Conservation (phyloP, 2,797 vertebrate genomes). For the Takifugu ocellatus region DNA sequence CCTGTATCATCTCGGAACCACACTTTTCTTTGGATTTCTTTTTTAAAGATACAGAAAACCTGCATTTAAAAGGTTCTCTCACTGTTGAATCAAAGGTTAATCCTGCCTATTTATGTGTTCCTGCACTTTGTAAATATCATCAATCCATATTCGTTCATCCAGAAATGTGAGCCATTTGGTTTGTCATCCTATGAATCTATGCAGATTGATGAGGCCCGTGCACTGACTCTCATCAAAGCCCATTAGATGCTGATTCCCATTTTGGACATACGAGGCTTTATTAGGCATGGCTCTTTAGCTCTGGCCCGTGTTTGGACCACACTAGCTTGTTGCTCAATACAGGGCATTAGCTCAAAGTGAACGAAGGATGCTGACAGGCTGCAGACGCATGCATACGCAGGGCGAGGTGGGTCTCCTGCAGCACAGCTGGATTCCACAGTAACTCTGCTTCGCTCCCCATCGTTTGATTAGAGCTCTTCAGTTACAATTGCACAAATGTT, state of each 20-base stretch:
- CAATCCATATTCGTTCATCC: slow-evolving; percentile 60
- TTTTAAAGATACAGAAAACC: background rate
- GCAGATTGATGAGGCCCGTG: slow-evolving; percentile 40
- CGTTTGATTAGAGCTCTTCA: slow-evolving; percentile 18
- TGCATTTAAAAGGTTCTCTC: slow-evolving; percentile 23
- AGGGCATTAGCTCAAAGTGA: slow-evolving; percentile 71
- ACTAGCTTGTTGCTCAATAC: slow-evolving; percentile 72
- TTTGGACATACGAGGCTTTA: slow-evolving; percentile 60
- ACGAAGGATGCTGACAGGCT: slow-evolving; percentile 70
- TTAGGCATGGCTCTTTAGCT: slow-evolving; percentile 64
- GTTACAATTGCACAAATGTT: slow-evolving; percentile 15
- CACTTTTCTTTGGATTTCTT: background rate
- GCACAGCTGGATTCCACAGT: slow-evolving; percentile 32
- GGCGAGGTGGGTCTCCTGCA: slow-evolving; percentile 25
- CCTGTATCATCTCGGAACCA: background rate
- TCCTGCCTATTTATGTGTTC: slow-evolving; percentile 13
- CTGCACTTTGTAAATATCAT: slow-evolving; percentile 37
- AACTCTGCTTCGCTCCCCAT: background rate
- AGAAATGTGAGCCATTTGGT: slow-evolving; percentile 41
- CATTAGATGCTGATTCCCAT: slow-evolving; percentile 66
- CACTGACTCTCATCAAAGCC: slow-evolving; percentile 63
- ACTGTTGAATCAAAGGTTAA: slow-evolving; percentile 33
- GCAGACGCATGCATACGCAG: slow-evolving; percentile 17
- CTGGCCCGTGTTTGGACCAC: slow-evolving; percentile 61
- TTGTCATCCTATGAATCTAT: slow-evolving; percentile 50